Conservation (phyloP, 2,797 vertebrate species). For the Rhyacichthys aspro region DNA sequence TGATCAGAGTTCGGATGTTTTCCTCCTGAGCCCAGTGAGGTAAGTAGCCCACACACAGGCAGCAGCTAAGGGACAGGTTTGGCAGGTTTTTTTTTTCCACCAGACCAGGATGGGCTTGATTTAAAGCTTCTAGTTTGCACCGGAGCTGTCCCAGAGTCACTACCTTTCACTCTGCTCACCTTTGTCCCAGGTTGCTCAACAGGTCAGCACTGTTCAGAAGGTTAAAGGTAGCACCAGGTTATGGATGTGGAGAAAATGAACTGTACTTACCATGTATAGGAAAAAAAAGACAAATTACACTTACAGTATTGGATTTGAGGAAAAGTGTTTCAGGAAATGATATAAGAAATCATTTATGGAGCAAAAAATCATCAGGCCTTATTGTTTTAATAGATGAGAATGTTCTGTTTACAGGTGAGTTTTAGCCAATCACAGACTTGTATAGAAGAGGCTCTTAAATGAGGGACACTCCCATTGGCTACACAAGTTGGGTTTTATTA, state of each 20-base stretch:
- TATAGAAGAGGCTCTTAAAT: too few species aligned
- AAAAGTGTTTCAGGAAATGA: too few species aligned
- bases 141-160: conserved; percentile 45
- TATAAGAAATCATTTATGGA: too few species aligned
- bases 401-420: too few species aligned
- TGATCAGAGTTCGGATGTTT: conserved; percentile 82
- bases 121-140: conserved; percentile 46
- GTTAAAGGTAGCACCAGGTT: conserved; percentile 19
- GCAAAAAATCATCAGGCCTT: too few species aligned
- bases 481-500: too few species aligned
- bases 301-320: too few species aligned
- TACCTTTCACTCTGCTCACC: conserved; percentile 37
- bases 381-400: too few species aligned
- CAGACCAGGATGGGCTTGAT: conserved; percentile 57
- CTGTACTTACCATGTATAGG: background rate
- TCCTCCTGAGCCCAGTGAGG: conserved; percentile 65
- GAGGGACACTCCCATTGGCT: too few species aligned
- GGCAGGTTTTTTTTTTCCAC: conserved; percentile 58
- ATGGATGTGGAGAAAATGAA: conserved; percentile 10
- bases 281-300: too few species aligned
- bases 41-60: conserved; percentile 66
- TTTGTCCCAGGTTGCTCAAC: conserved; percentile 60
- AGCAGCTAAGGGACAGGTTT: conserved; percentile 53
- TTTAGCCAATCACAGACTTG: too few species aligned
- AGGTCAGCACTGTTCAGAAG: too few species aligned